These are phyloP conservation scores for Apeltes quadracus DNA, from an alignment of 2,113 vertebrate genomes.

Conservation along the genomic window DNA sequence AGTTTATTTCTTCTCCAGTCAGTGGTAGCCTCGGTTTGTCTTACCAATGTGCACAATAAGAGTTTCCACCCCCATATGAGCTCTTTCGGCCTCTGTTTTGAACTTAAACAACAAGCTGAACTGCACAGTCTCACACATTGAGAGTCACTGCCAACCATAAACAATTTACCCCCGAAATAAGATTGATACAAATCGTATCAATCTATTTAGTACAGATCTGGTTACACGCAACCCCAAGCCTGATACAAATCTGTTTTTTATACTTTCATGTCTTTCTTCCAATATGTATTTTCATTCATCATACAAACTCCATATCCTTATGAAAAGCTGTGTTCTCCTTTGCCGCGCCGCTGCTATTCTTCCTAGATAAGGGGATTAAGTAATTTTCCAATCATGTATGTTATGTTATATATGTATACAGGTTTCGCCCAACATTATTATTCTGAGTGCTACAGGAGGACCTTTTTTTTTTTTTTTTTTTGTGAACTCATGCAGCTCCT, in stretches of 20 bases:
- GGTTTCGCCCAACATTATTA: slow-evolving; percentile 14
- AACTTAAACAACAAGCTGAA: not conserved
- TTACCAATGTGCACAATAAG: not conserved
- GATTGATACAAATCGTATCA: not conserved
- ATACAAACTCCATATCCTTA: not conserved
- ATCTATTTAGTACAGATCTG: slow-evolving; percentile 12
- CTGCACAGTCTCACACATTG: not conserved
- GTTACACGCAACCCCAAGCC: not conserved
- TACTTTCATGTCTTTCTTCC: not conserved
- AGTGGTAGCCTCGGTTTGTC: not conserved
- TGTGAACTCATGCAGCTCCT: not conserved
- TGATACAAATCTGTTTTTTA: slow-evolving; percentile 1
- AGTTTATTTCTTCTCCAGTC: not conserved
- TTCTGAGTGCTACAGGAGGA: not conserved
- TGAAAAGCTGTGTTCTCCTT: slow-evolving; percentile 15
- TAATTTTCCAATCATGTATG: slow-evolving; percentile 19
- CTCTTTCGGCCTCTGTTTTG: not conserved
- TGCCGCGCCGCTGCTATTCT: not conserved
- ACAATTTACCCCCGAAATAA: not conserved
- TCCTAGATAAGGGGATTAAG: slow-evolving; percentile 28
- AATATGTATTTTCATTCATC: not conserved
- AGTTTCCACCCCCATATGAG: not conserved
- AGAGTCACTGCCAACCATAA: not conserved
- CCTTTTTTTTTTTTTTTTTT: not conserved
- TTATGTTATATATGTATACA: not conserved